Evolutionary conservation across 2,888 invertebrate species (phyloP), one percentile per base, ranked within the genome.

Genomic region (Pomacea canaliculata): DNA sequence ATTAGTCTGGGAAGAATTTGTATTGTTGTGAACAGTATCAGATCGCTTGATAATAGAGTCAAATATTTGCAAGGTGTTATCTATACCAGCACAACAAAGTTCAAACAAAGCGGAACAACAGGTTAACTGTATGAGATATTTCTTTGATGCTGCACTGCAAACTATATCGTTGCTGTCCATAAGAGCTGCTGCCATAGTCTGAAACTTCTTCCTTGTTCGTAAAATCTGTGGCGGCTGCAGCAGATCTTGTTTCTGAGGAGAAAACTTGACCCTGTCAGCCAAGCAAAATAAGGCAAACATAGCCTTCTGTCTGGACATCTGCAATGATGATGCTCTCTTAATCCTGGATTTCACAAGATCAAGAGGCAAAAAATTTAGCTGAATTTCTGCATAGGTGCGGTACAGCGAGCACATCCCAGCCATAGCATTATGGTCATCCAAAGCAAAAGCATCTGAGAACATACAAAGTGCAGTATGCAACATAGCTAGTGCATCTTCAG

Each of bases 51-150:
- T n/a, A 48, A 59, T 51, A 23, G 59, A 56, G 48, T 71, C 73
- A 67, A 63, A 73, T 16, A 70, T 63, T 13, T 77, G 18, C 12
- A 70, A 19, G 16, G 84, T 82, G 37, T 83, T 76, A 59, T 82
- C 77, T 46, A 87, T 48, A 62, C 83, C 86, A 27, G 79, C 78
- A 46, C 85, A 84, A 79, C 88, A 84, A 76, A 88, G 89, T 70
- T 87, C 85, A 81, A 89, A 90, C 71, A 88, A 76, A 10, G 86
- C 83, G 79, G 81, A 85, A 80, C 90, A 90, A 46, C 84, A 82
- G 19, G 81, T 74, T 69, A 82, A 76, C 62, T 82, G 16, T 10
- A 70, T 49, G 0, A 59, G 63, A 23, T 76, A 49, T 18, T 37
- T 49, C 63, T 70, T 23, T 8, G 27, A 23, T 19, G 68, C 71